Conservation (phyloP, 2,113 vertebrate species). For the Indicator maculatus region DNA sequence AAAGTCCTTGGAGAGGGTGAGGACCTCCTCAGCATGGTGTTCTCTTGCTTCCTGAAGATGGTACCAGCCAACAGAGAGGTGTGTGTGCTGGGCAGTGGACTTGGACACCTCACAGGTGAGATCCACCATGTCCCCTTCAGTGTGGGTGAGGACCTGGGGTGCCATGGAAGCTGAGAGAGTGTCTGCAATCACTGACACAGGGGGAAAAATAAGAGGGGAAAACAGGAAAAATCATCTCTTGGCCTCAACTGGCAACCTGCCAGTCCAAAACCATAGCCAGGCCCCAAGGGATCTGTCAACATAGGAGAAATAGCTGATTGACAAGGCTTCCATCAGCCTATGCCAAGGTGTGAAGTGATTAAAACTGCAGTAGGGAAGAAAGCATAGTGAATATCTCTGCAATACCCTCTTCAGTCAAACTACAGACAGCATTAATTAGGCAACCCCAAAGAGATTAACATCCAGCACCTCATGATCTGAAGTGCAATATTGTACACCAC, state of each 20-base stretch:
- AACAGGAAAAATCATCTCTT: not conserved
- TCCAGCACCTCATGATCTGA: not conserved
- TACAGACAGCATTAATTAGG: not conserved
- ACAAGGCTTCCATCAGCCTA: not conserved
- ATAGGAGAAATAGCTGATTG: not conserved
- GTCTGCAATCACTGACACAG: constrained; percentile 84
- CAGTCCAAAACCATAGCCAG: rapidly evolving
- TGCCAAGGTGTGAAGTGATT: not conserved
- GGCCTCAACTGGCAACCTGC: not conserved
- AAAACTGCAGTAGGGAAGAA: not conserved
- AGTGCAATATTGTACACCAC: not conserved
- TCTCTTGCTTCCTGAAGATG: constrained; percentile 35
- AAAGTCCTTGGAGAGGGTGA: constrained; percentile 86
- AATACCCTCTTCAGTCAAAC: not conserved
- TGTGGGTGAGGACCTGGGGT: constrained; percentile 28
- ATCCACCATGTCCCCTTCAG: constrained; percentile 77
- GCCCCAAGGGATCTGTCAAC: not conserved
- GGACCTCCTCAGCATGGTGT: constrained; percentile 34
- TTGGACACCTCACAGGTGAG: constrained; percentile 83
- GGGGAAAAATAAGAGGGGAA: not conserved
- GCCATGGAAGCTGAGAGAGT: constrained; percentile 78
- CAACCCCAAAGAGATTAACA: not conserved
- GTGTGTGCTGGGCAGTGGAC: constrained; percentile 88
- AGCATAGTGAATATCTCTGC: not conserved
- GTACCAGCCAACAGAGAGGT: constrained; percentile 88